Evolutionary conservation across 2,113 vertebrate species (phyloP), one percentile per base, ranked within the genome.

Genomic region (Callaeas wilsoni): DNA sequence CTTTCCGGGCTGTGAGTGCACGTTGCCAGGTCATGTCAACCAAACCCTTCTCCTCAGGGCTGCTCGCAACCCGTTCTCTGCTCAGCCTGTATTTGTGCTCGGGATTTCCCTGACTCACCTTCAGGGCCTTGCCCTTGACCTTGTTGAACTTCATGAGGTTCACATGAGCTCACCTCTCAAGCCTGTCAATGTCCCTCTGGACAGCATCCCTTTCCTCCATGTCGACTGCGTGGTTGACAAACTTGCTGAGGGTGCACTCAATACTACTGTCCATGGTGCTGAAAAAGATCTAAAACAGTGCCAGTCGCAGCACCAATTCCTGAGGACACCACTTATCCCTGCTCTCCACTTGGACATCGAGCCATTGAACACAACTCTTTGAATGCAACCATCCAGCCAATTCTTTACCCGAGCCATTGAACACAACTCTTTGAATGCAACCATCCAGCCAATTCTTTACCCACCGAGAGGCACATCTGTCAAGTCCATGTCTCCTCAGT

Each of bases 141-240:
- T 39, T 46, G 16, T 35, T 75, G 62, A 41, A 46, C 16, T 67
- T 52, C 39, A 7, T 53, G 52, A 67, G 16, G 60, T 39, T 39
- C 60, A 25, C 8, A n/a, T 52, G 12, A 53, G 13, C 25, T 5
- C n/a, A n/a, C 17, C 12, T 47, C 62, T 27, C 53, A 53, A 27
- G 47, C 25, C 70, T 74, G 47, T 35, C 46, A 19, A 32, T 7
- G 30, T 60, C 25, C 6, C 12, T 68, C 33, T 60, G 46, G 20
- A 32, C 10, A 16, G 9, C 20, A n/a, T 60, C n/a, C 29, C 41
- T 46, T n/a, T 25, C 53, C 39, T 52, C 11, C 0, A 0, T 32
- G 11, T 21, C 7, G 7, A 12, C n/a, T 26, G 20, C 1, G 0
- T 26, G 25, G 23, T 11, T 46, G 44, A 26, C 25, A 22, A 21